Evolutionary conservation across 2,888 invertebrate genomes (phyloP), one percentile per base, ranked within the genome.

Genomic region (Ornithoptera priamus): DNA sequence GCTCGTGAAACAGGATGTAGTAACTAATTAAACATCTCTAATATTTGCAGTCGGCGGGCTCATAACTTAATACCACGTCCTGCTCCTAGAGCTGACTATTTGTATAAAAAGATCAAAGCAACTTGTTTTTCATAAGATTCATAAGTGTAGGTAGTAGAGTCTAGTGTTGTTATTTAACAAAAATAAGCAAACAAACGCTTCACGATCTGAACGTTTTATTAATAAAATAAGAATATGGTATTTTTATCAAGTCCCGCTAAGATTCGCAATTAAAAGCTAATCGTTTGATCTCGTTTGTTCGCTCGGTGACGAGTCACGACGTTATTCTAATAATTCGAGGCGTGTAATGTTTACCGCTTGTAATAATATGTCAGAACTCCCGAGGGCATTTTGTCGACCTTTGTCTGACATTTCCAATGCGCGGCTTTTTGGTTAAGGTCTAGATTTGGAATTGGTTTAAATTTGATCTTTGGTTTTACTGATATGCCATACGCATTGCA

Each of bases 361-460:
- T 71, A 72, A 72, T 78, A 79, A 77, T 74, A 81, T 78, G 70
- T 70, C 70, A 67, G 79, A 83, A 75, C 74, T 75, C 75, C 75
- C 72, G 72, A 75, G 76, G 76, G 77, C 79, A 81, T 80, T 76
- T 73, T 74, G 73, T 68, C 78, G 86, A 88, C 90, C 90, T 91
- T 90, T 90, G 78, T 39, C 81, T 90, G 89, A 84, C 90, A 90
- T 91, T 90, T 88, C 72, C 75, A 76, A 76, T 78, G 80, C 80
- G 83, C 80, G 80, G 84, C 82, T 82, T 82, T 82, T 83, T 78
- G 77, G 81, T 80, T 84, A 84, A 85, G 70, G 70, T 65, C 70
- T 61, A 46, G 18, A 12, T 36, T 67, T 61, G 63, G 59, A 67
- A 58, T 50, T 56, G 30, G 42, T 60, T 67, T 61, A 58, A 65